phyloP scores from a whole-genome alignment of 2,888 invertebrate genomes.

The Dryomyza anilis region DNA sequence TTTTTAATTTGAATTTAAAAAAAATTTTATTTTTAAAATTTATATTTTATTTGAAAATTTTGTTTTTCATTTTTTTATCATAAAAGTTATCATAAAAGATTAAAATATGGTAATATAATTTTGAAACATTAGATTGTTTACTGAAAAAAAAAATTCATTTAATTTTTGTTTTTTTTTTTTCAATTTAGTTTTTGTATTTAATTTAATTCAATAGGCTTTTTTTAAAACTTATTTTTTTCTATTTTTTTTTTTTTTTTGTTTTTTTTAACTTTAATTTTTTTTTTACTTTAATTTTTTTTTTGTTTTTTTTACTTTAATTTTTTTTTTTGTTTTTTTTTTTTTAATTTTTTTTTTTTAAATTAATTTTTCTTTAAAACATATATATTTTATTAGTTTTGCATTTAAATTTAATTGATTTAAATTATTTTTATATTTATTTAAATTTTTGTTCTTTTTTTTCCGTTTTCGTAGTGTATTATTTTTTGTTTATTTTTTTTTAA shows the following conservation, averaged over 20 bases:
- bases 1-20: too few relatives aligned
- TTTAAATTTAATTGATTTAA: not conserved
- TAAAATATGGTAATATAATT: too few relatives aligned
- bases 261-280: not conserved
- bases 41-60: too few relatives aligned
- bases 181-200: constrained; percentile 30
- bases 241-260: not conserved
- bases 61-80: too few relatives aligned
- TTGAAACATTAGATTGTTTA: too few relatives aligned
- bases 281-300: not conserved
- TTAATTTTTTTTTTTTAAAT: constrained; percentile 9
- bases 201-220: not conserved
- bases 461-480: not conserved
- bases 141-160: not conserved
- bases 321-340: not conserved
- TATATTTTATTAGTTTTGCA: constrained; percentile 1
- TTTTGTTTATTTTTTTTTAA: not conserved
- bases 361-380: constrained; percentile 13
- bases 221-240: too few relatives aligned
- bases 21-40: too few relatives aligned
- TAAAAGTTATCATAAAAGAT: too few relatives aligned
- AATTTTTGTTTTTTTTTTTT: constrained; percentile 27
- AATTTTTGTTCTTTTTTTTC: not conserved
- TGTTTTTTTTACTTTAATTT: not conserved
- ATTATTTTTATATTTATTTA: constrained; percentile 5